Percentiles rank a stretch among this genome's conserved stretches.
These are phyloP conservation scores for Numenius arquata DNA, from an alignment of 2,113 vertebrate genomes.

Conservation along the genomic window DNA sequence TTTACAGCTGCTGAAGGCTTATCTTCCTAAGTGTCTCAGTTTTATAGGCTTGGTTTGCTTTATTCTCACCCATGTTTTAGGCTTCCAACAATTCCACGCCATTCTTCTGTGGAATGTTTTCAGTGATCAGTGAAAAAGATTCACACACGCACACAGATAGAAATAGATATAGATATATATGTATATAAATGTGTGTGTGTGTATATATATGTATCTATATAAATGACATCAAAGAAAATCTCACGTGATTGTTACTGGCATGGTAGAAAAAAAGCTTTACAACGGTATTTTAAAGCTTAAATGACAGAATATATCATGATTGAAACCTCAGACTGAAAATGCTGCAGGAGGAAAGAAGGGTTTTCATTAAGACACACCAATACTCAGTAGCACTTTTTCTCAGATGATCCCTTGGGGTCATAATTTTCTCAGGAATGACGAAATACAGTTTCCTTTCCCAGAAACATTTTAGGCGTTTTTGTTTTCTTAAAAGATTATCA, in stretches of 20 bases:
- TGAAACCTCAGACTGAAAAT: neutral
- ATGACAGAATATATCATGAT: neutral
- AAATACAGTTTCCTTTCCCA: constrained; percentile 11
- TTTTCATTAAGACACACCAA: constrained; percentile 1
- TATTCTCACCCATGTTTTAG: constrained; percentile 25
- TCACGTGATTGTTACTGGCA: neutral
- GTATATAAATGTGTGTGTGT: neutral
- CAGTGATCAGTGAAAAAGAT: neutral
- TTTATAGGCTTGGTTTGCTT: constrained; percentile 26
- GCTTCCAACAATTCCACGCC: neutral
- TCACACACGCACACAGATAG: neutral
- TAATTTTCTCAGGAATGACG: neutral
- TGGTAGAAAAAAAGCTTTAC: neutral
- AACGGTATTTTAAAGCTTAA: constrained; percentile 17
- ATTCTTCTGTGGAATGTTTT: neutral
- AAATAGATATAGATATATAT: no score
- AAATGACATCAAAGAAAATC: neutral
- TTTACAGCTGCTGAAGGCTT: constrained; percentile 35
- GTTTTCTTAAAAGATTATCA: neutral
- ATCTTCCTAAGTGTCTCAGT: neutral
- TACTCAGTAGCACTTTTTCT: neutral
- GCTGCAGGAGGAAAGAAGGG: neutral
- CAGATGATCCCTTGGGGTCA: neutral
- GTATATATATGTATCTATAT: neutral
- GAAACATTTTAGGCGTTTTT: neutral